These are phyloP conservation scores for Hedychridium roseum DNA, from an alignment of 2,888 invertebrate genomes.

Conservation along the genomic window DNA sequence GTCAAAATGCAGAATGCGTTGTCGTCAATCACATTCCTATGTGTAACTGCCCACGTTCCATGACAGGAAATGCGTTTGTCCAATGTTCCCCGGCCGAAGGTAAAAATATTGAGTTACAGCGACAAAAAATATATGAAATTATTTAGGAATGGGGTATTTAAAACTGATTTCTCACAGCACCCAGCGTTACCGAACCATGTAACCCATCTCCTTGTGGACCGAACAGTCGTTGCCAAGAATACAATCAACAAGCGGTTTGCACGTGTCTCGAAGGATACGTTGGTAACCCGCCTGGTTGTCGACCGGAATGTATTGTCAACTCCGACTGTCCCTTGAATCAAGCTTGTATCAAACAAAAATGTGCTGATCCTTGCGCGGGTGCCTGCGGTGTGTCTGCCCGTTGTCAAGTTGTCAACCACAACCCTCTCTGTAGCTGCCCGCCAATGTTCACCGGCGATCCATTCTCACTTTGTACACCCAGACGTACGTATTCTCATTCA, in stretches of 20 bases:
- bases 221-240: slow-evolving; percentile 65
- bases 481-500: slow-evolving; percentile 29
- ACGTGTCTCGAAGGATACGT: slow-evolving; percentile 64
- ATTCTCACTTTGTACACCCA: slow-evolving; percentile 77
- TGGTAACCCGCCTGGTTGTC: slow-evolving; percentile 65
- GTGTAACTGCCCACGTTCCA: slow-evolving; percentile 69
- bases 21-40: slow-evolving; percentile 75
- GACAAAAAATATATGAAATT: background rate
- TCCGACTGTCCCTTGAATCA: slow-evolving; percentile 67
- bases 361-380: slow-evolving; percentile 67
- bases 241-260: slow-evolving; percentile 65
- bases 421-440: slow-evolving; percentile 71
- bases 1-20: slow-evolving; percentile 76
- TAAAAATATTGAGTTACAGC: slow-evolving; percentile 47
- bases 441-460: slow-evolving; percentile 73
- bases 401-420: slow-evolving; percentile 73
- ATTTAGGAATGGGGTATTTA: too few species aligned
- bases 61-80: slow-evolving; percentile 77
- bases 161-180: too few species aligned
- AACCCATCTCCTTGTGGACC: slow-evolving; percentile 64
- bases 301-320: slow-evolving; percentile 67
- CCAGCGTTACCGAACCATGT: slow-evolving; percentile 52
- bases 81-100: slow-evolving; percentile 70
- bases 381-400: slow-evolving; percentile 69
- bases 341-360: slow-evolving; percentile 68